Percentiles rank a stretch among this genome's conserved stretches.
Conservation (phyloP, 1,140 invertebrate genomes). For the Rhizoglyphus robini region DNA sequence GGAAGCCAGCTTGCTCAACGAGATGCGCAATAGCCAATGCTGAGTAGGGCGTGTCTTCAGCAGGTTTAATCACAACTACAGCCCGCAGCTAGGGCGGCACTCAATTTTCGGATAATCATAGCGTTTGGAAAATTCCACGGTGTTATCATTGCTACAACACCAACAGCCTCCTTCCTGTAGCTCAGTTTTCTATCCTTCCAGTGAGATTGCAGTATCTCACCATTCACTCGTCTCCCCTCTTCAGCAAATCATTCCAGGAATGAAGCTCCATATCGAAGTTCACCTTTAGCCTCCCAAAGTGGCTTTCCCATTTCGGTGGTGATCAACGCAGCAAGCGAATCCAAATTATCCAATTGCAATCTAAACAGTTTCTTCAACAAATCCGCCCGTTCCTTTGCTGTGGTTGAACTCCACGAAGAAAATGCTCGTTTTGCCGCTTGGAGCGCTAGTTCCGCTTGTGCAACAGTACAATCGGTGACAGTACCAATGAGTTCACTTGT, state of each 20-base stretch:
- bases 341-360: constrained; percentile 54
- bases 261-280: no score
- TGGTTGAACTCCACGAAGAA: constrained; percentile 45
- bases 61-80: no score
- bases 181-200: constrained; percentile 60
- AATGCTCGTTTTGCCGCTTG: constrained; percentile 59
- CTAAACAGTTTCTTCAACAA: constrained; percentile 56
- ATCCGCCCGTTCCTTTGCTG: constrained; percentile 33
- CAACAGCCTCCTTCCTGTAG: constrained; percentile 73
- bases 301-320: no score
- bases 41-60: no score
- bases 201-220: constrained; percentile 68
- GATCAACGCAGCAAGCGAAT: constrained; percentile 65
- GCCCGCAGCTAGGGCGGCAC: constrained; percentile 82
- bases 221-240: constrained; percentile 75
- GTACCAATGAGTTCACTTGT: constrained; percentile 54
- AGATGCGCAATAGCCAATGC: no score
- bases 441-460: constrained; percentile 59
- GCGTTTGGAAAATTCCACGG: constrained; percentile 99
- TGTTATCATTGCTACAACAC: constrained; percentile 86
- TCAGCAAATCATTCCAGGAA: constrained; percentile 96
- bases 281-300: no score
- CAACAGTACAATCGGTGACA: constrained; percentile 68
- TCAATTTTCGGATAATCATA: constrained; percentile 92
- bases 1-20: constrained; percentile 60